Evolutionary conservation across 2,113 vertebrate species (phyloP).

Genomic region (Oenanthe melanoleuca): DNA sequence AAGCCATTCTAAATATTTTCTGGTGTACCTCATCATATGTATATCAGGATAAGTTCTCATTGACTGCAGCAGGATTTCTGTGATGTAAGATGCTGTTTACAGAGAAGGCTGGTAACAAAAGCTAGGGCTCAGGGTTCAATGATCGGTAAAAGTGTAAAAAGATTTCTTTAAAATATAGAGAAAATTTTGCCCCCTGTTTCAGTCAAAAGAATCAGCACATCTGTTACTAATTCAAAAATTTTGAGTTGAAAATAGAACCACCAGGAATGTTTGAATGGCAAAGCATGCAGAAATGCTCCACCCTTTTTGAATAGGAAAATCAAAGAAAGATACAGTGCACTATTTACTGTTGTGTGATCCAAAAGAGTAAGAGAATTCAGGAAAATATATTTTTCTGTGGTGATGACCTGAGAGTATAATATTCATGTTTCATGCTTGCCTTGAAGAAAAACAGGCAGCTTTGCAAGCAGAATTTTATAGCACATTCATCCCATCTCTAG

Average conservation of each 20-base stretch:
- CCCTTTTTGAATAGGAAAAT: constrained; percentile 61
- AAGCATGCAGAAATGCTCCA: constrained; percentile 35
- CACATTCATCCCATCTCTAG: background rate
- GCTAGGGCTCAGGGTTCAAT: background rate
- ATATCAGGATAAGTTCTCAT: background rate
- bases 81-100: background rate
- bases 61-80: background rate
- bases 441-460: constrained; percentile 16
- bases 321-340: constrained; percentile 26
- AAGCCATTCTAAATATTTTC: background rate
- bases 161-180: background rate
- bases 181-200: background rate
- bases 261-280: constrained; percentile 67
- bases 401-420: constrained; percentile 1
- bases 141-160: background rate
- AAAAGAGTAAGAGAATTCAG: background rate
- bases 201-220: constrained; percentile 49
- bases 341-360: constrained; percentile 39
- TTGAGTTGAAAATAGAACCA: constrained; percentile 67
- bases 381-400: constrained; percentile 25
- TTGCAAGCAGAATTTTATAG: constrained; percentile 1
- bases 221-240: constrained; percentile 71
- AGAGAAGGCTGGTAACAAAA: background rate
- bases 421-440: background rate
- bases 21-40: background rate